A percentile compares a stretch with the other conserved stretches of the same genome.
Conservation (phyloP, 2,113 vertebrate species). For the Gnathonemus echidnorhynchus region DNA sequence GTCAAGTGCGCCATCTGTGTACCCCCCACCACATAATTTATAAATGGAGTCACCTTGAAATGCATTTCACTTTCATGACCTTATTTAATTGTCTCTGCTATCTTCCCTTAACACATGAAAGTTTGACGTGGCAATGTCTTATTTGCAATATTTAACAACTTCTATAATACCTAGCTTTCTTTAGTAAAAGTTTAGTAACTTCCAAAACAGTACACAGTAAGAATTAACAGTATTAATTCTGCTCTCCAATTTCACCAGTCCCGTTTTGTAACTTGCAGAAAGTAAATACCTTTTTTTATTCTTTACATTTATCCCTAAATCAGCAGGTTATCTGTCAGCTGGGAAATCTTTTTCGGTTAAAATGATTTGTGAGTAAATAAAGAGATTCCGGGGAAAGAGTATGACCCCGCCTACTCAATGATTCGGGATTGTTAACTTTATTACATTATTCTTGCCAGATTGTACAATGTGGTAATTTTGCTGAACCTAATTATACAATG, state of each 20-base stretch:
- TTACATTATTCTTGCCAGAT: constrained; percentile 42
- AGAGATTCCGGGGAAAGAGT: constrained; percentile 19
- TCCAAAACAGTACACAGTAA: not conserved
- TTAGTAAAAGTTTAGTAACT: not conserved
- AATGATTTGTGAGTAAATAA: not conserved
- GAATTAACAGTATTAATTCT: too few species aligned
- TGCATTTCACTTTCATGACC: constrained; percentile 1
- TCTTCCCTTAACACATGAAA: not conserved
- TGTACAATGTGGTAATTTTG: constrained; percentile 37
- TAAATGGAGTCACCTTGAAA: constrained; percentile 3
- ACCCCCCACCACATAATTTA: not conserved
- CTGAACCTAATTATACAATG: constrained; percentile 45
- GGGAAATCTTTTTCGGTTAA: not conserved
- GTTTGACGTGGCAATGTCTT: not conserved
- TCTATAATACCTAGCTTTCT: not conserved
- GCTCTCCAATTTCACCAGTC: not conserved
- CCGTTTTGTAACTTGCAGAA: not conserved
- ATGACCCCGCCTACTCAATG: constrained; percentile 27
- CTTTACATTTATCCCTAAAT: not conserved
- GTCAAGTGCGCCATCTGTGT: constrained; percentile 10
- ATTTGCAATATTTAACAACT: not conserved
- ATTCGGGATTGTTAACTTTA: constrained; percentile 49
- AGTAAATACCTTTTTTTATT: not conserved
- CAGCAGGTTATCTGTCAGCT: not conserved
- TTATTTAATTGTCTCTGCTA: not conserved